These are phyloP conservation scores for Oreochromis spilurus DNA, from an alignment of 2,113 vertebrate species.

Conservation along the genomic window DNA sequence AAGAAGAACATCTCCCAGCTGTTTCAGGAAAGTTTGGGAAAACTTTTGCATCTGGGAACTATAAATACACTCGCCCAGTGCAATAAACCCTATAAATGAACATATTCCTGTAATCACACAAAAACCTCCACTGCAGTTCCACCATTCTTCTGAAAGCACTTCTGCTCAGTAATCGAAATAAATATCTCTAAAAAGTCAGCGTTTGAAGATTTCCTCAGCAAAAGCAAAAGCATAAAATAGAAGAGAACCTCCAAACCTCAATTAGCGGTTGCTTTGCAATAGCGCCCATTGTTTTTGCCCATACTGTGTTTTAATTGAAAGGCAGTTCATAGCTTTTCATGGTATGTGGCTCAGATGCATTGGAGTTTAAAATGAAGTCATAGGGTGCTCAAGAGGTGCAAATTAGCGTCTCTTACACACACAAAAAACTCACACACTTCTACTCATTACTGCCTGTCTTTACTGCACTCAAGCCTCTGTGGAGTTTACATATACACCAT, in stretches of 20 bases:
- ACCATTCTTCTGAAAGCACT: neutral
- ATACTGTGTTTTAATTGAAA: constrained; percentile 25
- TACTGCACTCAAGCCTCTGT: constrained; percentile 29
- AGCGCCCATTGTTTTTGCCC: neutral
- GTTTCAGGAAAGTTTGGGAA: neutral
- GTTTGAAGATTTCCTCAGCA: neutral
- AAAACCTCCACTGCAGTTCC: neutral
- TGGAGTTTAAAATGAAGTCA: constrained; percentile 32
- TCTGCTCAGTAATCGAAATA: neutral
- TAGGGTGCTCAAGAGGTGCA: constrained; percentile 19
- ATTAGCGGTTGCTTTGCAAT: neutral
- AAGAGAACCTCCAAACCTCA: neutral
- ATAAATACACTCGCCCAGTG: neutral
- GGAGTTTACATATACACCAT: constrained; percentile 8
- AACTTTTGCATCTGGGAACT: neutral
- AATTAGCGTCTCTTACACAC: constrained; percentile 13
- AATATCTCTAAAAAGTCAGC: neutral
- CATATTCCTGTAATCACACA: neutral
- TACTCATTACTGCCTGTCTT: constrained; percentile 51
- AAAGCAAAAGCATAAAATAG: neutral
- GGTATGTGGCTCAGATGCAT: neutral
- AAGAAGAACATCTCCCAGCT: neutral
- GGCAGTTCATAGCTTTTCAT: neutral
- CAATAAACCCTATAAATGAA: neutral
- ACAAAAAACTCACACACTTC: neutral